These are phyloP conservation scores for Lampris incognitus DNA, from an alignment of 2,113 vertebrate genomes.

Conservation along the genomic window DNA sequence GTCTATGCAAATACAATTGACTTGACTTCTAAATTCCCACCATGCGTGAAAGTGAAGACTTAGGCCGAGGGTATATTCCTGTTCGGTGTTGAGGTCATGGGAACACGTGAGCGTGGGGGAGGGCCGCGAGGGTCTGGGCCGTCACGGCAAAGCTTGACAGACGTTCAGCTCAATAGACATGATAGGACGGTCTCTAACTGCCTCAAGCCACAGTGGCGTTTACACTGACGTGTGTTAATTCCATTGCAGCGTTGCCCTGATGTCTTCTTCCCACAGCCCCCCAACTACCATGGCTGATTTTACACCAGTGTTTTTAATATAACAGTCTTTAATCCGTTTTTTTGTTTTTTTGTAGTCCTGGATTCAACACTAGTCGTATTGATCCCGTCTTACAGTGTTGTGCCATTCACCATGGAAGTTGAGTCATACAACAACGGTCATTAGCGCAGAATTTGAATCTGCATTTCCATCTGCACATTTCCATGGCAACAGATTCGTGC, in stretches of 20 bases:
- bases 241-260: not conserved
- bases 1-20: no score
- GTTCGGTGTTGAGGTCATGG: not conserved
- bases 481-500: no score
- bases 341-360: not conserved
- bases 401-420: not conserved
- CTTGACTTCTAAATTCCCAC: no score
- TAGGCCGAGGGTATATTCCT: no score
- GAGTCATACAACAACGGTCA: not conserved
- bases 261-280: not conserved
- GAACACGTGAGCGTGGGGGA: not conserved
- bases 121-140: not conserved
- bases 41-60: no score
- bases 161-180: not conserved
- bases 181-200: not conserved
- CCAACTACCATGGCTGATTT: not conserved
- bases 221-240: not conserved
- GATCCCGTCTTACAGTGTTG: no score
- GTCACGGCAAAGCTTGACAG: constrained; percentile 4
- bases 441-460: no score
- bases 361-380: not conserved
- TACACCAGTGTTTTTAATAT: not conserved
- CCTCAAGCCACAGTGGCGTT: no score
- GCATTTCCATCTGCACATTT: no score
- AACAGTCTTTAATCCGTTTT: no score